Conservation (phyloP, 2,113 vertebrate species). For the Plecturocebus donacophilus region DNA sequence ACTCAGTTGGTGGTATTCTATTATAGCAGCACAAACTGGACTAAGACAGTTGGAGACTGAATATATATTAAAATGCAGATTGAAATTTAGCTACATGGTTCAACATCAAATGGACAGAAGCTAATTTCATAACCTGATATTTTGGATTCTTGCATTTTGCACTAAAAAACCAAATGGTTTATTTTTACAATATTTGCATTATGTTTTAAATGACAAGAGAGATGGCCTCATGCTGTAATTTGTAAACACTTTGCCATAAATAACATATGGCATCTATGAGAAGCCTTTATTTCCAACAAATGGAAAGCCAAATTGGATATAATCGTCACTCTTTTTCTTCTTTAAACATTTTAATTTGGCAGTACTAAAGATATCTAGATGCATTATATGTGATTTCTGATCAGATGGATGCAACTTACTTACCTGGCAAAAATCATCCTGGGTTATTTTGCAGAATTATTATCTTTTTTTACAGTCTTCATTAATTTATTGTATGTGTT, state of each 20-base stretch:
- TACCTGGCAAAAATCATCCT: constrained; percentile 52
- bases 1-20: neutral
- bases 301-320: constrained; percentile 37
- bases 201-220: constrained; percentile 45
- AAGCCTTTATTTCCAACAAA: constrained; percentile 47
- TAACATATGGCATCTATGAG: constrained; percentile 31
- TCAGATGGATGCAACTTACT: constrained; percentile 38
- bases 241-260: constrained; percentile 47
- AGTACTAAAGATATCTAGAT: neutral
- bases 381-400: neutral
- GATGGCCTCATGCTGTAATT: neutral
- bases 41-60: neutral
- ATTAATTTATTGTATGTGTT: constrained; percentile 64
- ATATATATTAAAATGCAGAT: constrained; percentile 50
- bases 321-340: constrained; percentile 42
- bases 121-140: constrained; percentile 30
- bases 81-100: constrained; percentile 42
- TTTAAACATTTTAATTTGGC: neutral
- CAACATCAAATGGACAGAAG: neutral
- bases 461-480: constrained; percentile 44
- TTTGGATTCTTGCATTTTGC: constrained; percentile 23
- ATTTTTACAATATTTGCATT: constrained; percentile 44
- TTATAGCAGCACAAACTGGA: neutral
- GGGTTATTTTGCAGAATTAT: constrained; percentile 55
- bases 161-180: constrained; percentile 30